Evolutionary conservation across 1,140 invertebrate genomes (phyloP).

Genomic region (Sarcophaga bullata): DNA sequence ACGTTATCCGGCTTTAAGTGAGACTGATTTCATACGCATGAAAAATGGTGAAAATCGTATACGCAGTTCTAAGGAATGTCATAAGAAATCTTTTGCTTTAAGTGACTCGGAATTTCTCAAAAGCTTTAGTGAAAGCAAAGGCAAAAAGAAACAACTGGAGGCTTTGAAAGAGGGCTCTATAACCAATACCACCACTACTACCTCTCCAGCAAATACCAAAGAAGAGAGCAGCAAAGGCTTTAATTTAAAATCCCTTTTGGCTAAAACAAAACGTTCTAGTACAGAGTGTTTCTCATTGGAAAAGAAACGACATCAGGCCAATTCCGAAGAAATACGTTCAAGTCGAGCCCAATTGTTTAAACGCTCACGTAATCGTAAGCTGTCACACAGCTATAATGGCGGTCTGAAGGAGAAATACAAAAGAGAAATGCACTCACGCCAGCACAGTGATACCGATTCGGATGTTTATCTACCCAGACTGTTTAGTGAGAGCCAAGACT

Average conservation of each 20-base stretch:
- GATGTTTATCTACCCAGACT: slow-evolving; percentile 48
- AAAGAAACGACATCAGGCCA: slow-evolving; percentile 58
- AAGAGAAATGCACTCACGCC: slow-evolving; percentile 53
- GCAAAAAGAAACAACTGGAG: slow-evolving; percentile 44
- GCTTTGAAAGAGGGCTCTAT: slow-evolving; percentile 43
- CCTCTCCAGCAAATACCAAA: neutral
- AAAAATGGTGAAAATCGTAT: slow-evolving; percentile 48
- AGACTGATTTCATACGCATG: slow-evolving; percentile 62
- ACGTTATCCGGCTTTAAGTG: slow-evolving; percentile 59
- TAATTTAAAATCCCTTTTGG: slow-evolving; percentile 55
- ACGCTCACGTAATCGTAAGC: slow-evolving; percentile 58
- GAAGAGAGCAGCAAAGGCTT: slow-evolving; percentile 56
- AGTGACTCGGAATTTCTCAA: slow-evolving; percentile 64
- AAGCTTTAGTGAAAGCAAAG: slow-evolving; percentile 51
- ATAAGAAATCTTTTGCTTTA: slow-evolving; percentile 53
- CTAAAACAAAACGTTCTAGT: slow-evolving; percentile 61
- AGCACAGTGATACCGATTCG: slow-evolving; percentile 62
- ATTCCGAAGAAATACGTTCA: slow-evolving; percentile 52
- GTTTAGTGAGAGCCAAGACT: slow-evolving; percentile 43
- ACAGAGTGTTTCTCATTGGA: slow-evolving; percentile 60
- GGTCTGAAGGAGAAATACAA: slow-evolving; percentile 52
- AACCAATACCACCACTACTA: neutral
- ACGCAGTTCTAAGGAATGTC: slow-evolving; percentile 41
- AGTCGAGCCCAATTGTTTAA: slow-evolving; percentile 56
- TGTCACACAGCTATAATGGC: slow-evolving; percentile 64